phyloP scores from a whole-genome alignment of 2,113 vertebrate genomes.

The Engystomops pustulosus region DNA sequence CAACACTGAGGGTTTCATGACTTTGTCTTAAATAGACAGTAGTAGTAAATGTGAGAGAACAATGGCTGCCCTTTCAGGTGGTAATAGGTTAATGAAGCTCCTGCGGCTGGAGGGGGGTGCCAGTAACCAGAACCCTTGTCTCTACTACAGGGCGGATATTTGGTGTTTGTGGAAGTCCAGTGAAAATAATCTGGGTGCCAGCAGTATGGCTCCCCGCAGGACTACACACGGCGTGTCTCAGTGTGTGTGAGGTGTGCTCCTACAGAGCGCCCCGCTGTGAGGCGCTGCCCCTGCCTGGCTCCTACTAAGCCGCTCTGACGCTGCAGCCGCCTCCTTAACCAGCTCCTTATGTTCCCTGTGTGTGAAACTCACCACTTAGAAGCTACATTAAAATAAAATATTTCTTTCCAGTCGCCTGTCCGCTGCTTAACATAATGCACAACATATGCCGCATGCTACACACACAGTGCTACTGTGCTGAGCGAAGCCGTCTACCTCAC shows the following conservation, averaged over 20 bases:
- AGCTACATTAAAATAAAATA: constrained; percentile 1
- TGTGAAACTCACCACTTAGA: constrained; percentile 44
- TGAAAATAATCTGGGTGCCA: constrained; percentile 50
- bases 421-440: constrained; percentile 10
- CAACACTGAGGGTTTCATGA: no score
- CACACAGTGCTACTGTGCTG: background rate
- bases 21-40: no score
- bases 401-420: background rate
- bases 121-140: constrained; percentile 48
- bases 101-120: background rate
- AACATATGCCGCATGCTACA: background rate
- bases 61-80: background rate
- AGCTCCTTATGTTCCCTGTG: constrained; percentile 37
- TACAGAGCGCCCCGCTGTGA: constrained; percentile 34
- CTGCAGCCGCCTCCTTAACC: constrained; percentile 23
- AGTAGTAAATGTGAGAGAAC: background rate
- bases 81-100: constrained; percentile 23
- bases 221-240: constrained; percentile 35
- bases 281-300: constrained; percentile 24
- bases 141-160: constrained; percentile 49
- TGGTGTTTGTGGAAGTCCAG: constrained; percentile 54
- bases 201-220: constrained; percentile 51
- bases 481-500: background rate
- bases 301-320: background rate
- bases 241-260: constrained; percentile 42